A percentile compares a stretch with the other conserved stretches of the same genome.
Conservation (phyloP, 1,140 invertebrate species). For the Rhyacophila brunnea region DNA sequence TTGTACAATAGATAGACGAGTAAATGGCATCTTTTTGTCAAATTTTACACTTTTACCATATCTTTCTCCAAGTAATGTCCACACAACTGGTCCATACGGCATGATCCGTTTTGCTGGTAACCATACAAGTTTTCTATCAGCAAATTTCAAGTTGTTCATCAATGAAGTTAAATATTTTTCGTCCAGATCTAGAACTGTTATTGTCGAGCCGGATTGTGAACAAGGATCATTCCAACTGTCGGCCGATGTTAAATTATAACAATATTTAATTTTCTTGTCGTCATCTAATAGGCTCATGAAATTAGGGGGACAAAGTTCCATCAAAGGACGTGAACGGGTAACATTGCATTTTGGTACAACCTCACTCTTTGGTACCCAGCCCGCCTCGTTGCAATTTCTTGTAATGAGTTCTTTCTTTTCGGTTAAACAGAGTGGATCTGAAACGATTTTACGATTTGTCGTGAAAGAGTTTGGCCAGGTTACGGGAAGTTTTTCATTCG, state of each 20-base stretch:
- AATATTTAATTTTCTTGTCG: conserved; percentile 22
- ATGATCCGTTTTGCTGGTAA: conserved; percentile 34
- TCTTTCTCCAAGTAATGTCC: conserved; percentile 38
- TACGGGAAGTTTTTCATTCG: conserved; percentile 27
- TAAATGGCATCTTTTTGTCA: conserved; percentile 5
- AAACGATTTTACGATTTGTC: conserved; percentile 6
- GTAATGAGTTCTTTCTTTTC: conserved; percentile 22
- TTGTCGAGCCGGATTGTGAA: conserved; percentile 37
- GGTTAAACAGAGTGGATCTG: conserved; percentile 29
- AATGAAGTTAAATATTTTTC: conserved; percentile 11
- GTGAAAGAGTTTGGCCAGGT: conserved; percentile 14
- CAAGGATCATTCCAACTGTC: conserved; percentile 35
- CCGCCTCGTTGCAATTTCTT: conserved; percentile 20
- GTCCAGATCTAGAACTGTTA: conserved; percentile 32
- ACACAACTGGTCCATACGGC: conserved; percentile 34
- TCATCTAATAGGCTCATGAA: conserved; percentile 7
- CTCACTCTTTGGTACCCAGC: conserved; percentile 26
- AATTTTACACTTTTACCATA: conserved; percentile 36
- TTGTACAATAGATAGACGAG: conserved; percentile 18
- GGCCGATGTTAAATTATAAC: conserved; percentile 20
- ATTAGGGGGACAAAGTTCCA: conserved; percentile 22
- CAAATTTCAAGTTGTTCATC: conserved; percentile 20
- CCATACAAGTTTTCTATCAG: conserved; percentile 38
- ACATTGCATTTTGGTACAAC: conserved; percentile 24
- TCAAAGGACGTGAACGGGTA: conserved; percentile 11